Conservation (phyloP, 2,888 invertebrate species). For the Xestia xanthographa region DNA sequence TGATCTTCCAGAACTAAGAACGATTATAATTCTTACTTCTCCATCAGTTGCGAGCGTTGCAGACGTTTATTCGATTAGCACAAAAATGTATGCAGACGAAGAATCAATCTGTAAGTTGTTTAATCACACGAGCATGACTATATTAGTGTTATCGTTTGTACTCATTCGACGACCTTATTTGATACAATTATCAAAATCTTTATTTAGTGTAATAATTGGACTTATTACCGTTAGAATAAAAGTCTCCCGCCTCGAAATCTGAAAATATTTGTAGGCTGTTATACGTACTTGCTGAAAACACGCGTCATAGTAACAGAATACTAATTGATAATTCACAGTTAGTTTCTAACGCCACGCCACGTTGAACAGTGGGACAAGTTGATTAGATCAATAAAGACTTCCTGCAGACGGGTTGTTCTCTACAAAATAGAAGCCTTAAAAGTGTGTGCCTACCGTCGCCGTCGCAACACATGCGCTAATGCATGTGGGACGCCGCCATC, state of each 20-base stretch:
- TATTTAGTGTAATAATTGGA: not conserved
- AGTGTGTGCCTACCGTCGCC: slow-evolving; percentile 60
- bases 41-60: not conserved
- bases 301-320: slow-evolving; percentile 25
- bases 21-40: not conserved
- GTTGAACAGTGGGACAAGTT: slow-evolving; percentile 57
- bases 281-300: slow-evolving; percentile 18
- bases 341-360: slow-evolving; percentile 34
- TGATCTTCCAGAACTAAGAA: not conserved
- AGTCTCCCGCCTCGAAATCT: not conserved
- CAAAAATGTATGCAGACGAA: not conserved
- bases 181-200: slow-evolving; percentile 49
- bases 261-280: not conserved
- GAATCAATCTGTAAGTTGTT: slow-evolving; percentile 29
- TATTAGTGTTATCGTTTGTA: slow-evolving; percentile 35
- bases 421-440: slow-evolving; percentile 79
- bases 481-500: slow-evolving; percentile 76
- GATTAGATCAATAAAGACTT: slow-evolving; percentile 72
- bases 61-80: slow-evolving; percentile 17
- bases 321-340: slow-evolving; percentile 41
- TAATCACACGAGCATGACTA: slow-evolving; percentile 14
- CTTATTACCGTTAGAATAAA: not conserved
- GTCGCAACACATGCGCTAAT: slow-evolving; percentile 69
- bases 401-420: slow-evolving; percentile 65
- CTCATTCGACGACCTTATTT: slow-evolving; percentile 30